A percentile compares a stretch with the other conserved stretches of the same genome.
Conservation (phyloP, 2,113 vertebrate species). For the Tapirus terrestris region DNA sequence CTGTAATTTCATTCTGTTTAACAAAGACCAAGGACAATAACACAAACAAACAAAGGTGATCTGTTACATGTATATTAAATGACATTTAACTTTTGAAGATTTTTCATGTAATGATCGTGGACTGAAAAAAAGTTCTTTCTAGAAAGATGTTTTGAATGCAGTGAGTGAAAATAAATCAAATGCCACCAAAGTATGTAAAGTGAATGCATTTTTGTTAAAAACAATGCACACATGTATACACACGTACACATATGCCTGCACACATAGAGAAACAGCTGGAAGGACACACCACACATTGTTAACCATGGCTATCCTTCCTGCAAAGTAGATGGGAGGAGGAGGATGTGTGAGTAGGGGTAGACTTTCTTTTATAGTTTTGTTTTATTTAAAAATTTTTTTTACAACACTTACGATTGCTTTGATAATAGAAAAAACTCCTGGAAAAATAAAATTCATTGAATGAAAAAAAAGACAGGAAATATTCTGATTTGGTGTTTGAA, state of each 20-base stretch:
- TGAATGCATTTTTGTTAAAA: background rate
- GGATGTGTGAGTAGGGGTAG: background rate
- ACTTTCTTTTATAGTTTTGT: background rate
- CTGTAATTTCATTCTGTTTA: background rate
- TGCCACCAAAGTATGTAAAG: background rate
- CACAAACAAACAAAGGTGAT: background rate
- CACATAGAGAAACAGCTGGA: background rate
- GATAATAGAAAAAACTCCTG: background rate
- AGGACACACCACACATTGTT: background rate
- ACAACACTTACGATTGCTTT: background rate
- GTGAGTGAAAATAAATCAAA: background rate
- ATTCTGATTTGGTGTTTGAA: background rate
- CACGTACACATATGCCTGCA: no score
- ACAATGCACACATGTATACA: background rate
- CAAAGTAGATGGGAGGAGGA: background rate
- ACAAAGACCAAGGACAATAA: background rate
- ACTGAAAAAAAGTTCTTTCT: background rate
- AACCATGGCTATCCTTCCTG: background rate
- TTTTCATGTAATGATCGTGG: background rate
- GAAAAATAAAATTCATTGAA: background rate
- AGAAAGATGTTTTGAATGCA: background rate
- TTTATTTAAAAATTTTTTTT: background rate
- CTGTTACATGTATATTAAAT: background rate
- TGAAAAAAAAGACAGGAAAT: background rate
- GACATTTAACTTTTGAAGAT: background rate